These are phyloP conservation scores for Callaeas wilsoni DNA, from an alignment of 2,113 vertebrate species.

Conservation along the genomic window DNA sequence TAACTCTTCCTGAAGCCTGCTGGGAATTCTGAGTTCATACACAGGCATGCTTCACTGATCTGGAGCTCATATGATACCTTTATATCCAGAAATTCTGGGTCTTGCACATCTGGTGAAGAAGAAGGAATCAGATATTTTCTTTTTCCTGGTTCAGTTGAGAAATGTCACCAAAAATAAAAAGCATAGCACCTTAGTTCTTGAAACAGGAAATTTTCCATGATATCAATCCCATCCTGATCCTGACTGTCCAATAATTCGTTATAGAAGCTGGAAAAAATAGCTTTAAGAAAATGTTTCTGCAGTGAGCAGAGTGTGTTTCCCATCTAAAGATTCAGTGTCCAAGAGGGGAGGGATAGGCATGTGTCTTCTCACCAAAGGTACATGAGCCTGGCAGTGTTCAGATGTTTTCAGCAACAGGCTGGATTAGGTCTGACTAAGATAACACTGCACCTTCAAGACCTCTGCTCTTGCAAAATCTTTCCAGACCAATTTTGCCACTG, in stretches of 20 bases:
- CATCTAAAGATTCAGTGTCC: background rate
- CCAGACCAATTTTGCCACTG: background rate
- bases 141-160: constrained; percentile 5
- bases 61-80: constrained; percentile 30
- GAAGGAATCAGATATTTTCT: background rate
- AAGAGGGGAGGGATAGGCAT: background rate
- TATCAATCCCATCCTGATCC: background rate
- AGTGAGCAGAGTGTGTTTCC: background rate
- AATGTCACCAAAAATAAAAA: background rate
- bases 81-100: background rate
- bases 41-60: constrained; percentile 25
- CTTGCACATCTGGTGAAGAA: constrained; percentile 32
- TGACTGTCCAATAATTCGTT: background rate
- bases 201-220: background rate
- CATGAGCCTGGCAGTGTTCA: background rate
- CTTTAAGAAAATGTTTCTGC: background rate
- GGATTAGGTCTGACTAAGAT: background rate
- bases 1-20: constrained; percentile 26
- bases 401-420: background rate
- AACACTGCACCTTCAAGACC: background rate
- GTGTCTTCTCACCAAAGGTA: background rate
- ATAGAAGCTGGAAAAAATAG: background rate
- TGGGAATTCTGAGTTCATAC: constrained; percentile 55
- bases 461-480: background rate
- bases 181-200: background rate